phyloP scores from a whole-genome alignment of 2,888 invertebrate genomes.

The Dione juno region DNA sequence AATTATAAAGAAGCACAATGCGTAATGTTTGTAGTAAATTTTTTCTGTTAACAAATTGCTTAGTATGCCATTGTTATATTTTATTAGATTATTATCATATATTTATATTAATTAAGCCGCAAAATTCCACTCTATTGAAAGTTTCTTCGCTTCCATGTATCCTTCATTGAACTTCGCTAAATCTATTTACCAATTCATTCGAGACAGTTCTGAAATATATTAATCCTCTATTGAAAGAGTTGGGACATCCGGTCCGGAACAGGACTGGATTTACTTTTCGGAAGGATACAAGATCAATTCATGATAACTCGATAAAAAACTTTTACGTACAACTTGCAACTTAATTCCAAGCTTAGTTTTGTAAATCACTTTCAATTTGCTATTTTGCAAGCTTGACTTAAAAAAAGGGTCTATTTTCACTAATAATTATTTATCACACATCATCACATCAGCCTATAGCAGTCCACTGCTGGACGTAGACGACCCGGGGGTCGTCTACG shows the following conservation, averaged over 20 bases:
- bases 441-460: too few relatives aligned
- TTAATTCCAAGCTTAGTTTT: slow-evolving; percentile 4
- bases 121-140: neutral
- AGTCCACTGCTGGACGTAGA: too few relatives aligned
- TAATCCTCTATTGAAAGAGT: slow-evolving; percentile 42
- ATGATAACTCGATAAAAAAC: slow-evolving; percentile 19
- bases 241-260: slow-evolving; percentile 28
- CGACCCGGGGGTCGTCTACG: too few relatives aligned
- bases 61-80: too few relatives aligned
- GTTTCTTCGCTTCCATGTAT: neutral
- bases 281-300: slow-evolving; percentile 24
- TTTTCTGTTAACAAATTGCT: too few relatives aligned
- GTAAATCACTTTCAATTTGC: slow-evolving; percentile 5
- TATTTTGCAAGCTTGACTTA: neutral
- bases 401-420: too few relatives aligned
- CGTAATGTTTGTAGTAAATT: too few relatives aligned
- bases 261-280: slow-evolving; percentile 31
- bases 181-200: slow-evolving; percentile 25
- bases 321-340: slow-evolving; percentile 5
- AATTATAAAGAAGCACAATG: too few relatives aligned
- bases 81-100: neutral
- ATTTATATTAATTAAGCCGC: neutral
- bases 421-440: too few relatives aligned
- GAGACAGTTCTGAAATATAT: slow-evolving; percentile 41
- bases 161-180: neutral